Percentiles rank a stretch among this genome's conserved stretches.
Evolutionary conservation across 2,888 invertebrate species (phyloP).

Genomic region (Eurytoma adleriae): DNA sequence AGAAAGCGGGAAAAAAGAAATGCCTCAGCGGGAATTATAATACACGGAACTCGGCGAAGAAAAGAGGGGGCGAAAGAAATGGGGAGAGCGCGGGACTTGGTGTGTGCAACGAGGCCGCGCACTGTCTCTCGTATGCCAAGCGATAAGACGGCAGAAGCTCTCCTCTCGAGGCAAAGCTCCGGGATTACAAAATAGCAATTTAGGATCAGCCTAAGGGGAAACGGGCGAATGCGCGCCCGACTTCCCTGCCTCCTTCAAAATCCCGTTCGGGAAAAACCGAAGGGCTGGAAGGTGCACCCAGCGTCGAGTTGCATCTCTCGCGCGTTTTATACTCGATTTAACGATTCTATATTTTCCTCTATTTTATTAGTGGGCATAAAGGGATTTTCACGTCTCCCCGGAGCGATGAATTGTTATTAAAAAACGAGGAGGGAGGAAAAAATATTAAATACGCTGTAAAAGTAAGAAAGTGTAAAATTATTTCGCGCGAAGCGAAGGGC

Average conservation of each 20-base stretch:
- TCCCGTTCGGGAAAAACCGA: too few relatives aligned
- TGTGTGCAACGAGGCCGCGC: conserved; percentile 5
- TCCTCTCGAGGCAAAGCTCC: conserved; percentile 29
- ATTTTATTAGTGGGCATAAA: not conserved
- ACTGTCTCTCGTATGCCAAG: conserved; percentile 24
- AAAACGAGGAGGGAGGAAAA: not conserved
- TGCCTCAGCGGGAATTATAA: conserved; percentile 17
- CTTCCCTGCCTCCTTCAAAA: not conserved
- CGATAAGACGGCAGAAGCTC: conserved; percentile 49
- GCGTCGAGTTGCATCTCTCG: conserved; percentile 8
- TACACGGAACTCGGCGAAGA: conserved; percentile 1
- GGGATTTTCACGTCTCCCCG: not conserved
- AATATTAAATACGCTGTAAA: conserved; percentile 12
- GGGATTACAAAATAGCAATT: conserved; percentile 53
- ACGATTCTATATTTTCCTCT: conserved; percentile 8
- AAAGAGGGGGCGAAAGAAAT: not conserved
- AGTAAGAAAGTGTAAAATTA: conserved; percentile 3
- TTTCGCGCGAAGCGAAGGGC: not conserved
- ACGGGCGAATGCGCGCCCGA: not conserved
- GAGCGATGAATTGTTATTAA: conserved; percentile 5
- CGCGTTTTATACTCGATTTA: conserved; percentile 21
- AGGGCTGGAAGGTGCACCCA: not conserved
- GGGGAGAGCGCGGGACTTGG: not conserved
- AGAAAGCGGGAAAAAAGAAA: conserved; percentile 2
- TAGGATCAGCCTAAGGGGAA: conserved; percentile 37